A percentile compares a stretch with the other conserved stretches of the same genome.
Conservation (phyloP, 2,113 vertebrate genomes). For the Chaetorhynchus papuensis region DNA sequence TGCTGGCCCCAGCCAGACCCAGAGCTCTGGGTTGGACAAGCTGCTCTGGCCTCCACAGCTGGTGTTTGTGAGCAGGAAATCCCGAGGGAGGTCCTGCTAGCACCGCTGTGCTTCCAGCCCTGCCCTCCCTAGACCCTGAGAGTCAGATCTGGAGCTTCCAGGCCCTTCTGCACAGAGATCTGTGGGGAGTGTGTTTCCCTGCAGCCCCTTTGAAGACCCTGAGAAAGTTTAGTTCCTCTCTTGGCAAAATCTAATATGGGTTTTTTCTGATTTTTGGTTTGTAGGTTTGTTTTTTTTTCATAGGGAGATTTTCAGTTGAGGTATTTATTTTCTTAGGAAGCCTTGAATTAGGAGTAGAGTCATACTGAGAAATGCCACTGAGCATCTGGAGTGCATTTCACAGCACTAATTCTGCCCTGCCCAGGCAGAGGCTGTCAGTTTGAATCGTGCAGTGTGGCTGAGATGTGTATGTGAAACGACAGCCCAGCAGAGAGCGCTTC, state of each 20-base stretch:
- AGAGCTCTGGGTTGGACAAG: neutral
- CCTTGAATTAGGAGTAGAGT: constrained; percentile 53
- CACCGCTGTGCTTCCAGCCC: neutral
- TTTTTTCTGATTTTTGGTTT: neutral
- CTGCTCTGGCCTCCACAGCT: neutral
- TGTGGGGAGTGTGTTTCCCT: neutral
- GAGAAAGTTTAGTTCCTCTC: neutral
- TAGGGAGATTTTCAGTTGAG: constrained; percentile 31
- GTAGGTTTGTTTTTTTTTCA: neutral
- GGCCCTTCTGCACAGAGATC: neutral
- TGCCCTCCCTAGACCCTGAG: neutral
- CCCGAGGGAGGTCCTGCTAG: neutral
- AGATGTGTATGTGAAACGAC: constrained; percentile 50
- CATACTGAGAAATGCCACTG: constrained; percentile 60
- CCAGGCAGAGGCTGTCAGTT: constrained; percentile 61
- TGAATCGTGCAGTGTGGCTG: constrained; percentile 19
- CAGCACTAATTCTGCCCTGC: constrained; percentile 40
- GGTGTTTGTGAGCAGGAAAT: constrained; percentile 25
- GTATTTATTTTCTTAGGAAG: constrained; percentile 37
- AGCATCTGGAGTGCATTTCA: constrained; percentile 65
- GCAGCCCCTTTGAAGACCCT: neutral
- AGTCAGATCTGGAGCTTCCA: neutral
- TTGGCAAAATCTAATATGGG: neutral
- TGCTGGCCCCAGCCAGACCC: neutral
- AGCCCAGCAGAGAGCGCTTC: constrained; percentile 7